Evolutionary conservation across 37 sponge, comb jelly and placozoan genomes (phyloP).

Genomic region (Axinella damicornis): DNA sequence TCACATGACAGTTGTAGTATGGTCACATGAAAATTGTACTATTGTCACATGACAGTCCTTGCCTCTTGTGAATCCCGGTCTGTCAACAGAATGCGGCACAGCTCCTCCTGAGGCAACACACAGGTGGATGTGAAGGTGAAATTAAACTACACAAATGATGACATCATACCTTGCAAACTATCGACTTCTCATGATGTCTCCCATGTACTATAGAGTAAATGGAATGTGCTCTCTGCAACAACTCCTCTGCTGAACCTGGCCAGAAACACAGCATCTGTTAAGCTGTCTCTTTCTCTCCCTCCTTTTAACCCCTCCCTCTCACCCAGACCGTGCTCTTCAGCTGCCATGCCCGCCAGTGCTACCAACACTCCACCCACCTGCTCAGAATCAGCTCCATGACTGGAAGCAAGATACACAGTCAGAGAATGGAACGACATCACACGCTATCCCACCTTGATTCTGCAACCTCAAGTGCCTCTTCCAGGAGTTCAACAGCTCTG

Average conservation of each 20-base stretch:
- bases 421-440: neutral
- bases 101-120: neutral
- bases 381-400: slow-evolving; percentile 25
- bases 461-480: slow-evolving; percentile 29
- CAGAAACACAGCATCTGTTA: neutral
- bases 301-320: neutral
- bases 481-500: neutral
- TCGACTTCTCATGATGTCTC: neutral
- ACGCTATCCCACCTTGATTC: neutral
- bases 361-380: neutral
- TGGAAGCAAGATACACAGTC: neutral
- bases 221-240: slow-evolving; percentile 3
- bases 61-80: neutral
- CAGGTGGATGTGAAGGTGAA: too few relatives aligned
- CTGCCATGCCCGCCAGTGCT: neutral
- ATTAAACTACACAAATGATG: too few relatives aligned
- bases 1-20: too few relatives aligned
- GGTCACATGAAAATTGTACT: neutral
- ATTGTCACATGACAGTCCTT: neutral
- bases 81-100: neutral
- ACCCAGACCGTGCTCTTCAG: neutral
- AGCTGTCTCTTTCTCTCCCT: neutral
- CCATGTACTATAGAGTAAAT: neutral
- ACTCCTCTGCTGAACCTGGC: slow-evolving; percentile 2
- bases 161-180: slow-evolving; percentile 28